Conservation (phyloP, 2,797 vertebrate genomes). For the Parauchenoglanis punctatus region DNA sequence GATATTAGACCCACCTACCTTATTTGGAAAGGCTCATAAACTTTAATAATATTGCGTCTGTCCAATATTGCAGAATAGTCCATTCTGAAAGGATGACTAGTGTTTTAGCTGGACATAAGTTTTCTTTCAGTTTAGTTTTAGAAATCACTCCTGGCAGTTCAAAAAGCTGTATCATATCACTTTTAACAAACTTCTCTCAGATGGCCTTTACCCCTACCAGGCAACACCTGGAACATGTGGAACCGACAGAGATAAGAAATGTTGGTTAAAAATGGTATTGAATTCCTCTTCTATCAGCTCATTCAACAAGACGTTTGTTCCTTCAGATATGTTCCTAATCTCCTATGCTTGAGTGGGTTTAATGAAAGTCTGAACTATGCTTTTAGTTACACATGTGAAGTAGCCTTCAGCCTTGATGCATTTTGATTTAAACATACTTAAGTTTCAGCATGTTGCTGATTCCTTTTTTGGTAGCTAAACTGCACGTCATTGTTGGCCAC, state of each 20-base stretch:
- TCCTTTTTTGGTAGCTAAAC: slow-evolving; percentile 15
- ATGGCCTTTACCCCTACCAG: slow-evolving; percentile 18
- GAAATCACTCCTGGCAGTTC: slow-evolving; percentile 13
- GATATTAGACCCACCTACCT: neutral
- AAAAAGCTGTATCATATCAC: slow-evolving; percentile 17
- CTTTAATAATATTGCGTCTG: neutral
- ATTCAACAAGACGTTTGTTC: slow-evolving; percentile 46
- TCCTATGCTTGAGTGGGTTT: neutral
- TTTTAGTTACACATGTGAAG: neutral
- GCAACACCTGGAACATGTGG: slow-evolving; percentile 37
- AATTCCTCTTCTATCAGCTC: slow-evolving; percentile 37
- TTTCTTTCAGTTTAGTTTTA: slow-evolving; percentile 6
- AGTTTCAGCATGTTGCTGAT: neutral
- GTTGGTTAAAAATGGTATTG: neutral
- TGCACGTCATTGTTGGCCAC: neutral
- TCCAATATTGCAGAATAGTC: no score
- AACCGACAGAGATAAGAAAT: slow-evolving; percentile 33
- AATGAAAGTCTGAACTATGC: slow-evolving; percentile 3
- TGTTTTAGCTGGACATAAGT: neutral
- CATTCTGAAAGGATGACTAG: neutral
- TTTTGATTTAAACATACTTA: neutral
- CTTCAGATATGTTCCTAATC: slow-evolving; percentile 30
- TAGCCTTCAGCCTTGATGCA: neutral
- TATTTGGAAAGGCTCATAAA: neutral
- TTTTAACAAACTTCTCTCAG: slow-evolving; percentile 13